Base-by-base conservation (phyloP, 2,113 vertebrate genomes). In the Alligator sinensis region DNA sequence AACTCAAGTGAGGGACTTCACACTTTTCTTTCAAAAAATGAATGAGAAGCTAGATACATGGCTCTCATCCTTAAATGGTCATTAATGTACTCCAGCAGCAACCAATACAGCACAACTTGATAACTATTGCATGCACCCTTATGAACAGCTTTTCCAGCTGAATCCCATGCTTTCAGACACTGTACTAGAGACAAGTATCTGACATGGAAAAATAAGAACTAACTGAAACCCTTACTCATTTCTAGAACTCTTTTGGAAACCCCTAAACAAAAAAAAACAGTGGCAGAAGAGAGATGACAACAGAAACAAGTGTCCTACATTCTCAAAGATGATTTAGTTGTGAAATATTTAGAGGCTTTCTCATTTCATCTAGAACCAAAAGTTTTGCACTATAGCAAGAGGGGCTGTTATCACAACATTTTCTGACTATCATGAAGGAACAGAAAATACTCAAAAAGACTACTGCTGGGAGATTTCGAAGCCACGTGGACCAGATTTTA, bases 271-370 rank as follows among this genome's bases (percentile, higher is more conserved):
- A 66, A 54, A 66, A 59, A 38, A 21, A 57, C 18, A 55, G 21
- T 2, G 6, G 30, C 58, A 21, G 27, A 54, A 1, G 28, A 34
- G 34, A n/a, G n/a, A 19, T 84, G 81, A 25, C 61, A 47, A 94
- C 0, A 1, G 59, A 80, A 12, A 75, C 1, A 18, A 47, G 7
- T 3, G 70, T 9, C 1, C 0, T 6, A 75, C 91, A 60, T 8
- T 47, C 59, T 75, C 66, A 57, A 28, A 0, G 0, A 16, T 57
- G 60, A 55, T 30, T 5, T 54, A 9, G 34, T 30, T 34, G 60
- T 64, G 30, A 82, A 24, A 54, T 60, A 17, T 85, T 76, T 59
- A 21, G 61, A 47, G 38, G 19, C 55, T 9, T 75, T 86, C 75
- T 84, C 61, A 58, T 0, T 0, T 79, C 57, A 3, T 0, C 62